Percentiles rank a stretch among this genome's conserved stretches.
Evolutionary conservation across 2,113 vertebrate species (phyloP).

Genomic region (Phainopepla nitens): DNA sequence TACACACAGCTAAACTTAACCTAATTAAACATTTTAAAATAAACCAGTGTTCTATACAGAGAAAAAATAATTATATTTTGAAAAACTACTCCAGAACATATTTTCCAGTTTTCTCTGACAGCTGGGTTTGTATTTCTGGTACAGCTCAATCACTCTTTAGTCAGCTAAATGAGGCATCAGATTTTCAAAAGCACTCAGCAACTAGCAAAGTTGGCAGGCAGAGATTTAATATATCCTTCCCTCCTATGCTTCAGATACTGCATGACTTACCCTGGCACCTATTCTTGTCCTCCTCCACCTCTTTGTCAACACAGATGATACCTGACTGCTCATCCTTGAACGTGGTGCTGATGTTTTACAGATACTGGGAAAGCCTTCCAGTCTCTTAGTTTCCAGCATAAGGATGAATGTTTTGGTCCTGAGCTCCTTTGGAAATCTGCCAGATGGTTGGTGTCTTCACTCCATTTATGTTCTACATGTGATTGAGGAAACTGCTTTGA

Average conservation of each 20-base stretch:
- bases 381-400: not conserved
- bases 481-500: not conserved
- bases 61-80: not conserved
- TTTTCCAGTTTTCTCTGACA: conserved; percentile 39
- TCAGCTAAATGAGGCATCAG: conserved; percentile 38
- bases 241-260: not conserved
- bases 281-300: not conserved
- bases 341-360: not conserved
- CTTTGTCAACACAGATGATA: not conserved
- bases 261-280: not conserved
- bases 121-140: conserved; percentile 35
- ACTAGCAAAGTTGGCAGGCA: not conserved
- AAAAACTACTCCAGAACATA: not conserved
- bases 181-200: conserved; percentile 18
- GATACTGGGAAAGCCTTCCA: not conserved
- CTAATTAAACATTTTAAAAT: not conserved
- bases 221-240: not conserved
- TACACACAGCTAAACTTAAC: not conserved
- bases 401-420: not conserved
- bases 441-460: not conserved
- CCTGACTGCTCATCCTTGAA: not conserved
- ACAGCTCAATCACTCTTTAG: conserved; percentile 35
- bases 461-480: not conserved
- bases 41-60: not conserved
- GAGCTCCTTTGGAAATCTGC: not conserved